Conservation (phyloP, 2,113 vertebrate species). For the Haliaeetus leucogaster region DNA sequence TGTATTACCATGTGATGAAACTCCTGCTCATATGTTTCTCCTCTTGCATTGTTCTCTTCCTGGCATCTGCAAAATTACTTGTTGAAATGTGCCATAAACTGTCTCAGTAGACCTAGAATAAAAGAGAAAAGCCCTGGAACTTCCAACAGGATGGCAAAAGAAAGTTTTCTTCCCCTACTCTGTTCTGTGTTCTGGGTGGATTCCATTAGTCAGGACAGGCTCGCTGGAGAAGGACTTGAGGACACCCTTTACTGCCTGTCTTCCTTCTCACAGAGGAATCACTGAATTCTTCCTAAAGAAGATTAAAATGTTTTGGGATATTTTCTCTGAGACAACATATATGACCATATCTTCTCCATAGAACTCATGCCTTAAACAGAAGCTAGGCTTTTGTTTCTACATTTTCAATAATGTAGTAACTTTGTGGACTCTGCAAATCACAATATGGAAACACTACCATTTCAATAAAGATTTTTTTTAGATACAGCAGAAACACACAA, state of each 20-base stretch:
- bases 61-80: neutral
- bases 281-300: neutral
- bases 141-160: neutral
- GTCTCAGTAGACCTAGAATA: neutral
- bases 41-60: neutral
- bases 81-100: neutral
- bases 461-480: neutral
- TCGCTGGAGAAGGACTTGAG: neutral
- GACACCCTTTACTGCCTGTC: neutral
- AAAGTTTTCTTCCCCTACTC: neutral
- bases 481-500: neutral
- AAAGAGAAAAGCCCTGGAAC: neutral
- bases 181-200: neutral
- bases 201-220: neutral
- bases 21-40: neutral
- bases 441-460: neutral
- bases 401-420: neutral
- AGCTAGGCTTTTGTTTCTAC: neutral
- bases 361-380: neutral
- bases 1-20: neutral
- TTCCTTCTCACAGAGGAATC: neutral
- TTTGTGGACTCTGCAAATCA: neutral
- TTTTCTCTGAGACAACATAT: neutral
- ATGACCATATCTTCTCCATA: neutral
- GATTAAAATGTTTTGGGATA: neutral